A percentile compares a stretch with the other conserved stretches of the same genome.
phyloP scores from a whole-genome alignment of 2,113 vertebrate species.

The Oreochromis tanganicae region DNA sequence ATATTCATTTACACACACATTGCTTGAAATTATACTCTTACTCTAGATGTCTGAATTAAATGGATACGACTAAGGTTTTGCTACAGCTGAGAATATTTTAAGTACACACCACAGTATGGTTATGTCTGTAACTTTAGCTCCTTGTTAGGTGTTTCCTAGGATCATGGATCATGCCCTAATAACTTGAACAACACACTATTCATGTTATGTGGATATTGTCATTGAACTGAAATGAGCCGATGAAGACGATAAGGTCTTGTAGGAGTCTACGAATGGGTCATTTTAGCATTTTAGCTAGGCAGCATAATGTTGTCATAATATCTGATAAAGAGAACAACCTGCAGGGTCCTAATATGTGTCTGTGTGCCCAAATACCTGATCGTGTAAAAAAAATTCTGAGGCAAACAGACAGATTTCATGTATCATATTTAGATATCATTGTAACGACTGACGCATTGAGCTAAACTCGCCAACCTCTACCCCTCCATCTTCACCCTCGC shows the following conservation, averaged over 20 bases:
- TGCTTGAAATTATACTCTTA: not conserved
- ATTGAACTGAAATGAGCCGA: accelerated
- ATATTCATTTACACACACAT: not conserved
- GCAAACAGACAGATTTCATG: not conserved
- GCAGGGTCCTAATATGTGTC: not conserved
- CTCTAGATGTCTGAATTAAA: not conserved
- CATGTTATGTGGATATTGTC: not conserved
- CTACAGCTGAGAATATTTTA: not conserved
- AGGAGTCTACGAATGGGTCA: not conserved
- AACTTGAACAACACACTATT: not conserved
- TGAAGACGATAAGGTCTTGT: accelerated
- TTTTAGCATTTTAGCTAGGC: not conserved
- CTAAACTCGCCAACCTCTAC: not conserved
- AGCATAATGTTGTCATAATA: not conserved
- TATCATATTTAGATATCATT: not conserved
- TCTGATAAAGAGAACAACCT: not conserved
- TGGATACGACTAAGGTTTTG: not conserved
- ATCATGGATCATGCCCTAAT: not conserved
- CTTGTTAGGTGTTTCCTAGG: not conserved
- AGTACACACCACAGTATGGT: not conserved
- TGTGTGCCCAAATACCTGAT: not conserved
- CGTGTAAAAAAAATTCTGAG: not conserved
- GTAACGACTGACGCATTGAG: accelerated
- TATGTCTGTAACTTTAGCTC: not conserved
- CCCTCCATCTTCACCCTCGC: not conserved